A percentile compares a stretch with the other conserved stretches of the same genome.
Evolutionary conservation across 2,113 vertebrate species (phyloP).

Genomic region (Alexandromys fortis): DNA sequence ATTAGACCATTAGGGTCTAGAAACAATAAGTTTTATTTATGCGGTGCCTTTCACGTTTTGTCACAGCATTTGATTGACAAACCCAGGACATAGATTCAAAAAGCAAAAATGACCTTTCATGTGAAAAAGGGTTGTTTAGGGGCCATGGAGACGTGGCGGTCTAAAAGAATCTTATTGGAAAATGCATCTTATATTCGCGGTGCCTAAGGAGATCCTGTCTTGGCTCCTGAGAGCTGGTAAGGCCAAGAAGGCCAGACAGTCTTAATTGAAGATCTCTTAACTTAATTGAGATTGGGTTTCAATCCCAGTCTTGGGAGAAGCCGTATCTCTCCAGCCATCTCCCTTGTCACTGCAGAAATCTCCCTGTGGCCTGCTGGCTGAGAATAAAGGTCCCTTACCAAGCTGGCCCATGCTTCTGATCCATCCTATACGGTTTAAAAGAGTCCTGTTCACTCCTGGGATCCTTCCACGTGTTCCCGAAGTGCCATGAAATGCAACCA

Average conservation of each 20-base stretch:
- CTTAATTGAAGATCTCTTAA: constrained; percentile 68
- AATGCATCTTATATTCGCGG: constrained; percentile 20
- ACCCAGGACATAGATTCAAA: constrained; percentile 27
- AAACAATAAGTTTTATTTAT: background rate
- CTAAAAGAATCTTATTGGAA: constrained; percentile 56
- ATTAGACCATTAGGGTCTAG: background rate
- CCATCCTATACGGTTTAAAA: constrained; percentile 24
- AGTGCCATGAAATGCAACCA: background rate
- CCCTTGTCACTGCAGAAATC: background rate
- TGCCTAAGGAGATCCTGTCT: constrained; percentile 59
- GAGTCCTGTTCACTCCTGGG: background rate
- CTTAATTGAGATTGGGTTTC: constrained; percentile 77
- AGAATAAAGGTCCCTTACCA: background rate
- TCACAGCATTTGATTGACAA: background rate
- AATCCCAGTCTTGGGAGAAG: constrained; percentile 50
- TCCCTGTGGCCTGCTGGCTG: background rate
- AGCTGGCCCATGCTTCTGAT: background rate
- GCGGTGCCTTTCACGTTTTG: background rate
- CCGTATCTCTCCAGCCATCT: constrained; percentile 50
- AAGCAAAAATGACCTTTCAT: constrained; percentile 44
- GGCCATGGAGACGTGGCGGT: constrained; percentile 6
- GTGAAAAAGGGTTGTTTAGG: constrained; percentile 39
- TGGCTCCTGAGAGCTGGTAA: background rate
- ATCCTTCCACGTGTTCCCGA: constrained; percentile 21
- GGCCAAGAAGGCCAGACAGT: constrained; percentile 50